These are phyloP conservation scores for Thyatira batis DNA, from an alignment of 2,888 invertebrate species.

Conservation along the genomic window DNA sequence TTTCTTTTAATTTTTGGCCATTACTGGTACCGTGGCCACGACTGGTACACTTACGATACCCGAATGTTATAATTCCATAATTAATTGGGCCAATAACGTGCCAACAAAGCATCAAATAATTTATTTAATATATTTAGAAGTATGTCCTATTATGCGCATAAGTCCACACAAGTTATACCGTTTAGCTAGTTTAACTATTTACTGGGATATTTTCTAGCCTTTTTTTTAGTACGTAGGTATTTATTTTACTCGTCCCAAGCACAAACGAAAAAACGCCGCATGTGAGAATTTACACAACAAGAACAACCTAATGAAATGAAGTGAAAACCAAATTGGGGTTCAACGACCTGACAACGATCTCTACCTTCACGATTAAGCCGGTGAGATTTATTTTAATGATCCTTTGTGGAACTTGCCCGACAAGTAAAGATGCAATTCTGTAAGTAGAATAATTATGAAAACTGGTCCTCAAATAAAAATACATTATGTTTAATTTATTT, in stretches of 20 bases:
- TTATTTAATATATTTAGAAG: too few species aligned
- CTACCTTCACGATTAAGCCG: conserved; percentile 41
- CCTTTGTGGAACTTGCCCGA: conserved; percentile 44
- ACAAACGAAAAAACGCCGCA: neutral
- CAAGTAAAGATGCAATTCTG: conserved; percentile 6
- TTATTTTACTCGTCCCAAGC: neutral
- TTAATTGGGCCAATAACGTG: too few species aligned
- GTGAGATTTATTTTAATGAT: conserved; percentile 59
- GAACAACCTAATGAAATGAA: conserved; percentile 55
- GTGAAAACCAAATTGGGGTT: conserved; percentile 59
- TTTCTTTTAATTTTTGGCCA: too few species aligned
- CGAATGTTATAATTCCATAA: too few species aligned
- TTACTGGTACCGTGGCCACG: too few species aligned
- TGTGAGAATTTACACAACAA: conserved; percentile 29
- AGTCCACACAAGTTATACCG: too few species aligned
- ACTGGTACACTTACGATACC: too few species aligned
- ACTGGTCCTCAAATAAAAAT: neutral
- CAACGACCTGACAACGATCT: conserved; percentile 62
- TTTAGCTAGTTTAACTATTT: neutral
- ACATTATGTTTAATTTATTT: conserved; percentile 4
- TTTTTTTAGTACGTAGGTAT: neutral
- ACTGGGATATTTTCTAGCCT: neutral
- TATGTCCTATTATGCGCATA: too few species aligned
- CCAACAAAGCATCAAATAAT: too few species aligned
- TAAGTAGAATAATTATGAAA: conserved; percentile 3